Percentiles rank a stretch among this genome's conserved stretches.
Conservation (phyloP, 1,140 invertebrate genomes). For the Lucilia cuprina region DNA sequence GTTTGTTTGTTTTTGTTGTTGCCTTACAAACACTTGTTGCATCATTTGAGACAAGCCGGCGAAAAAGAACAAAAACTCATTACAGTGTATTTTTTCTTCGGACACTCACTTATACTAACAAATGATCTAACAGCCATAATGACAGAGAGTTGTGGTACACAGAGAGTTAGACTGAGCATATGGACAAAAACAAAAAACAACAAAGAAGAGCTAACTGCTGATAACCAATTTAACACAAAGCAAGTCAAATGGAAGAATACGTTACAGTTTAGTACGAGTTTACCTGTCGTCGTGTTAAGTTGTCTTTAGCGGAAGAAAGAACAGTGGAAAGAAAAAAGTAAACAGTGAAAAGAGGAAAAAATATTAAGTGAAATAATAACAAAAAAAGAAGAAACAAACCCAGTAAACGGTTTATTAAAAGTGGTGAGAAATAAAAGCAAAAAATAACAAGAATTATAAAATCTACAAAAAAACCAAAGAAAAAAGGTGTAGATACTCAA, state of each 20-base stretch:
- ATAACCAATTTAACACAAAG: neutral
- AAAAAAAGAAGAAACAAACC: neutral
- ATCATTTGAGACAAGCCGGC: neutral
- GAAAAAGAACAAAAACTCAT: neutral
- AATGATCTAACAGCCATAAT: neutral
- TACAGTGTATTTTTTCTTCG: too few relatives aligned
- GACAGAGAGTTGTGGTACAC: too few relatives aligned
- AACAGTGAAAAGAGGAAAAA: neutral
- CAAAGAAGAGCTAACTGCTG: neutral
- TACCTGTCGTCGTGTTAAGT: slow-evolving; percentile 32
- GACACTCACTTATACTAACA: neutral
- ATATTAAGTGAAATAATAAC: neutral
- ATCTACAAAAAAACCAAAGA: neutral
- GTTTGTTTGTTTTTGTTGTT: neutral
- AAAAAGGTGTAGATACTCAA: slow-evolving; percentile 30
- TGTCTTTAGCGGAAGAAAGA: neutral
- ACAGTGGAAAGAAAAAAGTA: neutral
- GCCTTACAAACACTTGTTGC: neutral
- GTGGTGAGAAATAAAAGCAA: slow-evolving; percentile 19
- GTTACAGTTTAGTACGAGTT: slow-evolving; percentile 25
- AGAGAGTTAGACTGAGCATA: neutral
- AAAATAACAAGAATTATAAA: slow-evolving; percentile 29
- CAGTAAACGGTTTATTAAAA: neutral
- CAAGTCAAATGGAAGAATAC: slow-evolving; percentile 14
- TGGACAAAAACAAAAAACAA: neutral